A percentile compares a stretch with the other conserved stretches of the same genome.
These are phyloP conservation scores for Ictidomys tridecemlineatus DNA, from an alignment of 2,113 vertebrate species.

Conservation along the genomic window DNA sequence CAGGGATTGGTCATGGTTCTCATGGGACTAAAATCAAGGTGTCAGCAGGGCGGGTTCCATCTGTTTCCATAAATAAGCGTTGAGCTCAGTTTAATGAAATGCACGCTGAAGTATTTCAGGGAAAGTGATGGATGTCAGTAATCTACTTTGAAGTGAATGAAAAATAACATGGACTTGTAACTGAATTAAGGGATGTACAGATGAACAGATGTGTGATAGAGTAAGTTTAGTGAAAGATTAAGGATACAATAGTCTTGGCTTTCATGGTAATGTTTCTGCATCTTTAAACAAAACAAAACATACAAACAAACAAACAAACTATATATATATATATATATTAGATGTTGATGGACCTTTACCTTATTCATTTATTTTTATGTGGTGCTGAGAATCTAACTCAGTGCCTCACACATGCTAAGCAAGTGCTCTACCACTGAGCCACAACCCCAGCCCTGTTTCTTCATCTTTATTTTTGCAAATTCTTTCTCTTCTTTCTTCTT, in stretches of 20 bases:
- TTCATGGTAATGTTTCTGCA: background rate
- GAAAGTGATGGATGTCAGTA: background rate
- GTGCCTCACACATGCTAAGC: too few species aligned
- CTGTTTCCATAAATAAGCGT: background rate
- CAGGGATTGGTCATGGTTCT: background rate
- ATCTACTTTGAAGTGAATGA: slow-evolving; percentile 13
- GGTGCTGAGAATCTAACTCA: too few species aligned
- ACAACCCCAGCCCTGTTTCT: background rate
- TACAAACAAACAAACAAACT: too few species aligned
- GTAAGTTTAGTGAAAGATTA: background rate
- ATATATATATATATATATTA: too few species aligned
- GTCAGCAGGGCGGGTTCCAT: background rate
- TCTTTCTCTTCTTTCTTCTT: background rate
- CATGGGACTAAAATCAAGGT: background rate
- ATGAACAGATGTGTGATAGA: background rate
- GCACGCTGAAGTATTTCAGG: background rate
- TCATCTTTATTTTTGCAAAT: background rate
- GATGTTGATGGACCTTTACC: too few species aligned
- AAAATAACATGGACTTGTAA: background rate
- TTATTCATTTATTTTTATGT: too few species aligned
- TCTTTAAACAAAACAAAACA: background rate
- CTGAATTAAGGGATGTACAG: background rate
- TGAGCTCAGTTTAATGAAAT: background rate
- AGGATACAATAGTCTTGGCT: background rate
- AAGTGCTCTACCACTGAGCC: too few species aligned